Conservation (phyloP, 2,797 vertebrate genomes). For the Coracias cyanogaster region DNA sequence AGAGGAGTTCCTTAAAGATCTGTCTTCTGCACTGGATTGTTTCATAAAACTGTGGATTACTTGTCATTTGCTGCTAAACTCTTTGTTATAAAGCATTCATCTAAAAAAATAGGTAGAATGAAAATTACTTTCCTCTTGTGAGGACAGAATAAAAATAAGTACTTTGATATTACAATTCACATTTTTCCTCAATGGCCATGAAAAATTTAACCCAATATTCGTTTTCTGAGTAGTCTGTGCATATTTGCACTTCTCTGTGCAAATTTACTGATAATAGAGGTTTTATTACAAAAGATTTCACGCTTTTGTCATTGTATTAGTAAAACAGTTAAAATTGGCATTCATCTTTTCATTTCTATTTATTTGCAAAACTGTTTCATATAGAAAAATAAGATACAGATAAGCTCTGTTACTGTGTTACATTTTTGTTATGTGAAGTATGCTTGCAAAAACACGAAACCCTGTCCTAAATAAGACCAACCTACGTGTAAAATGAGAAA, state of each 20-base stretch:
- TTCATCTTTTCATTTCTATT: background rate
- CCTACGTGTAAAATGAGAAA: conserved; percentile 36
- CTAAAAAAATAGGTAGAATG: background rate
- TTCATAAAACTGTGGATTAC: background rate
- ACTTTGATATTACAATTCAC: background rate
- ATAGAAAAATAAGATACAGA: background rate
- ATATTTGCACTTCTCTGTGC: background rate
- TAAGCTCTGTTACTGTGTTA: background rate
- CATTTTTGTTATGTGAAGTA: background rate
- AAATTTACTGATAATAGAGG: background rate
- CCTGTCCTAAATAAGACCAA: conserved; percentile 25
- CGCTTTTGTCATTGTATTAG: background rate
- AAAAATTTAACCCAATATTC: conserved; percentile 28
- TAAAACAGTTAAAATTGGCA: background rate
- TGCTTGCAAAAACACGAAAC: background rate
- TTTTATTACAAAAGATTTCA: background rate
- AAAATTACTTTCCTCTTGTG: background rate
- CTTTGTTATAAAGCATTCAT: background rate
- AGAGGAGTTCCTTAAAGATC: background rate
- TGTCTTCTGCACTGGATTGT: background rate
- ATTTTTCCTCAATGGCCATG: background rate
- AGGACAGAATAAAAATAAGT: conserved; percentile 15
- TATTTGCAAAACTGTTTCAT: background rate
- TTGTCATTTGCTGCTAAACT: background rate
- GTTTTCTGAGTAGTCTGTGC: conserved; percentile 5